A percentile compares a stretch with the other conserved stretches of the same genome.
Evolutionary conservation across 2,888 invertebrate species (phyloP).

Genomic region (Euphydryas editha): DNA sequence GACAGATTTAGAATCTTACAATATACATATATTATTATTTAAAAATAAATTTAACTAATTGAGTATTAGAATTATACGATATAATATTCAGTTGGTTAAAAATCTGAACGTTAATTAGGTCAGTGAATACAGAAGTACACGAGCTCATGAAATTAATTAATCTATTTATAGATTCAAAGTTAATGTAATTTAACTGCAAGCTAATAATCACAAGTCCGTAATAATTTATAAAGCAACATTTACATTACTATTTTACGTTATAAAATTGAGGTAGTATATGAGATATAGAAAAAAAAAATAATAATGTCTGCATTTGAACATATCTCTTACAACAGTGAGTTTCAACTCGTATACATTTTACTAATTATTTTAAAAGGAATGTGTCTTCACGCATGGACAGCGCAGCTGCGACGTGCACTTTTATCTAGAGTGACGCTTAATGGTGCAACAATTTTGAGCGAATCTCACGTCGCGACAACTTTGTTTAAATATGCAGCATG

Average conservation of each 20-base stretch:
- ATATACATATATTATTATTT: too few species aligned
- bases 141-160: slow-evolving; percentile 6
- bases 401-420: slow-evolving; percentile 32
- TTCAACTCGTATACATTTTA: slow-evolving; percentile 16
- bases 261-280: neutral
- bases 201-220: neutral
- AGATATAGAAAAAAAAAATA: neutral
- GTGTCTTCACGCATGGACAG: slow-evolving; percentile 14
- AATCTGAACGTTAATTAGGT: slow-evolving; percentile 1
- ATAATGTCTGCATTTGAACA: neutral
- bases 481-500: slow-evolving; percentile 75
- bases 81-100: neutral
- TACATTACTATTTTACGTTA: neutral
- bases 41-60: neutral
- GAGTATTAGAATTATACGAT: neutral
- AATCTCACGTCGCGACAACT: slow-evolving; percentile 58
- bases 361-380: slow-evolving; percentile 24
- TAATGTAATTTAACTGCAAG: neutral
- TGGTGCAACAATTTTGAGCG: slow-evolving; percentile 63
- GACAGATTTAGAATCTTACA: neutral
- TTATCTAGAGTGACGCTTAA: slow-evolving; percentile 60
- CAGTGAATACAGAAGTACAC: neutral
- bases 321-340: slow-evolving; percentile 11
- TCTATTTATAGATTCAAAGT: slow-evolving; percentile 3
- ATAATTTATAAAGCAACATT: neutral